Percentiles rank a stretch among this genome's conserved stretches.
These are phyloP conservation scores for Clitarchus hookeri DNA, from an alignment of 2,888 invertebrate species.

Conservation along the genomic window DNA sequence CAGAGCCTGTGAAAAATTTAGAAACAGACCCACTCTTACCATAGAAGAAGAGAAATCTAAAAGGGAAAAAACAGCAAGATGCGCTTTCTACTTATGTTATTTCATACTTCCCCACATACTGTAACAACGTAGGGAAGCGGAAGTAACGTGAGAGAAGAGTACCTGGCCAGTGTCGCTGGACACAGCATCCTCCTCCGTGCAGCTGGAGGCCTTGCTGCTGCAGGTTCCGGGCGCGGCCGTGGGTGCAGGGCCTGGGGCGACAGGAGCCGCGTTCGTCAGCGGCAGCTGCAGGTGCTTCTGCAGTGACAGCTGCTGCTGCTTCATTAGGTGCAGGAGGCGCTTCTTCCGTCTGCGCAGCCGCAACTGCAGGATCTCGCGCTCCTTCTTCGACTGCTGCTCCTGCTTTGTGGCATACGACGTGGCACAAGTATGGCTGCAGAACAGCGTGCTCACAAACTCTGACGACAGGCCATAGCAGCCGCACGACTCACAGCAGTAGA, in stretches of 20 bases:
- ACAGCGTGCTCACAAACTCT: constrained; percentile 80
- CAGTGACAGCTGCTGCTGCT: constrained; percentile 30
- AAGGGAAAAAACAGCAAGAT: too few species aligned
- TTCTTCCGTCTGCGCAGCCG: constrained; percentile 35
- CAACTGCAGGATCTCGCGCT: constrained; percentile 36
- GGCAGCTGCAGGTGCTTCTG: constrained; percentile 27
- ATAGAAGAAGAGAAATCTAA: too few species aligned
- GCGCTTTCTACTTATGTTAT: too few species aligned
- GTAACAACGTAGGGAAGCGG: too few species aligned
- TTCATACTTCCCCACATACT: too few species aligned
- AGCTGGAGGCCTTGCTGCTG: constrained; percentile 23
- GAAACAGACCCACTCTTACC: too few species aligned
- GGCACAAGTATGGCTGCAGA: constrained; percentile 74
- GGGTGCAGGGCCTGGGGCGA: not conserved
- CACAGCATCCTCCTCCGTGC: constrained; percentile 6
- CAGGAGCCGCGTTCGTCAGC: not conserved
- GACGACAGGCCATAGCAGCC: constrained; percentile 82
- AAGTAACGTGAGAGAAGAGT: not conserved
- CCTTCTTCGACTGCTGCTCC: constrained; percentile 45
- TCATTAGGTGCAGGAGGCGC: constrained; percentile 32
- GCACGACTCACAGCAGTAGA: constrained; percentile 81
- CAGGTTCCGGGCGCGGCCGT: not conserved
- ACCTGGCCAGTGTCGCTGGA: constrained; percentile 10
- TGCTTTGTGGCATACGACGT: constrained; percentile 55
- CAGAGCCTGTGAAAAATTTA: too few species aligned